Base-by-base conservation (phyloP, 2,113 vertebrate genomes). In the Crotalus tigris region DNA sequence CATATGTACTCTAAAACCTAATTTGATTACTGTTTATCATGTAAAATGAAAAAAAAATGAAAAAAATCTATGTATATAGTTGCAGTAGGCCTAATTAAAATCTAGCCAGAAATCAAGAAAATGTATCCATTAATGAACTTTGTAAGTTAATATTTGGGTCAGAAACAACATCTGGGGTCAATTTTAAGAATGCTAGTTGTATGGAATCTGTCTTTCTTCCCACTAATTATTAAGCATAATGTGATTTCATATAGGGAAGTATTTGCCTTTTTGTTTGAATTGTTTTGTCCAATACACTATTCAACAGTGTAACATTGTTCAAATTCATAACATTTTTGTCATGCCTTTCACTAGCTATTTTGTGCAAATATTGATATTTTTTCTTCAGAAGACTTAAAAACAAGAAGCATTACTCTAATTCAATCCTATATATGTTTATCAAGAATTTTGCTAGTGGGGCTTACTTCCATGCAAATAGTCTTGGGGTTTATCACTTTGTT, bases 141-240 rank as follows among this genome's bases (percentile, higher is more conserved):
- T 91, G 29, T 94, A 93, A 97, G 96, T 95, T 94, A 94, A 92
- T 94, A 89, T 92, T 94, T 92, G 88, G 94, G 92, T 89, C 87
- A 95, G 93, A 92, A 87, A 92, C 95, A 95, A 92, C 94, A 95
- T 91, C 96, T 95, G 97, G 97, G 97, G 92, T 58, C n/a, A 87
- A 88, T 95, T 97, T 96, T 97, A 94, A 94, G 51, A 39, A 33
- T 97, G 96, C 94, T 92, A 26, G 59, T 55, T 49, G 92, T 91
- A 1, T 11, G 3, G 44, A 85, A 49, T 87, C 85, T 89, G 17
- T 94, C 61, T 55, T 91, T 39, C 4, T 85, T 89, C 61, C 64
- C 51, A 44, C 44, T 15, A 23, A 46, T 6, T 1, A 93, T 93
- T 94, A 13, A 33, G 90, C 44, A 3, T 21, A 3, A 90, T 55